Evolutionary conservation across 2,113 vertebrate species (phyloP).

Genomic region (Sitta europaea): DNA sequence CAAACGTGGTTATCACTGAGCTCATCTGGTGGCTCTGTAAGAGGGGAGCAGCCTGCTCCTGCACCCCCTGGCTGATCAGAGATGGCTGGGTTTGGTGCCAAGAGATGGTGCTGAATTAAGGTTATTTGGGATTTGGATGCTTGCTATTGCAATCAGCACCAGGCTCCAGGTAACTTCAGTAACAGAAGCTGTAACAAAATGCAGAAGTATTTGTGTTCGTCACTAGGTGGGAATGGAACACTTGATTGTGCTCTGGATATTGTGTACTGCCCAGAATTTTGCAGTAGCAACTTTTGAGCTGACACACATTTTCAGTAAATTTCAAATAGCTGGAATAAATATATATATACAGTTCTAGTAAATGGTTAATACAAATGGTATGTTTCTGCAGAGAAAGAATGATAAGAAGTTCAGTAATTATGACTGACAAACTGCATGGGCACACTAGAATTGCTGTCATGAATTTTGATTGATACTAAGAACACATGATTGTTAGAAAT

Average conservation of each 20-base stretch:
- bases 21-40: background rate
- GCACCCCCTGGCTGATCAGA: background rate
- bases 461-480: constrained; percentile 19
- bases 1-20: background rate
- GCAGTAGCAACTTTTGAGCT: background rate
- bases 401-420: background rate
- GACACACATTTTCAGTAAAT: background rate
- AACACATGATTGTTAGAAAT: background rate
- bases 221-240: background rate
- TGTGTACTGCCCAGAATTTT: background rate
- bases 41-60: background rate
- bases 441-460: background rate
- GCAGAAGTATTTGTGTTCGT: background rate
- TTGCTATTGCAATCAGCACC: background rate
- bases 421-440: background rate
- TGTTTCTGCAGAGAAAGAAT: background rate
- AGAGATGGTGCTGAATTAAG: background rate
- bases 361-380: background rate
- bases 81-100: fast-evolving
- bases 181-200: background rate
- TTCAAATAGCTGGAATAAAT: constrained; percentile 1
- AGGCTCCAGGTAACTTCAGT: background rate
- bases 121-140: background rate
- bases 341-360: background rate
- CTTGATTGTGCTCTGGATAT: background rate